Base-by-base conservation (phyloP, 2,888 invertebrate species). In the Drosophila yooni region DNA sequence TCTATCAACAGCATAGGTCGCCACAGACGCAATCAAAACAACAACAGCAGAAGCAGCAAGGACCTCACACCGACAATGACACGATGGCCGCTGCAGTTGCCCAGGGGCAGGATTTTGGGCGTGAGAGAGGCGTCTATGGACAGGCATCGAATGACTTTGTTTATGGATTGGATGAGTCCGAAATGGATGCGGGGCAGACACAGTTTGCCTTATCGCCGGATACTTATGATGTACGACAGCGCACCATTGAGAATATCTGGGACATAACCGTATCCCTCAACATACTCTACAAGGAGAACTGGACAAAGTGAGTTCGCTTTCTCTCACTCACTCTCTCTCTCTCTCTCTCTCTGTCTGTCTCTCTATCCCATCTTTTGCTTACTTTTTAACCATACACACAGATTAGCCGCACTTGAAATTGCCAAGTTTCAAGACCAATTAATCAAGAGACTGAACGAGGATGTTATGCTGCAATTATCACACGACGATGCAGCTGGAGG, bases 201-300 rank as follows among this genome's bases (percentile, higher is more conserved):
- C 91, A 91, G 77, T 89, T 88, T 75, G 90, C 92, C 67, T 84
- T 93, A 80, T 91, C 92, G 74, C 91, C 92, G 81, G 93, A 93
- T 83, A 93, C 93, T 61, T 91, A 95, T 80, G 95, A 95, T 81
- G 95, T 95, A 33, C 94, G 96, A 53, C 94, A 95, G 53, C 94
- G 94, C 89, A 96, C 97, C 18, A 97, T 97, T 56, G 97, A 97
- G 93, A 97, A 96, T 93, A 97, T 98, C 91, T 98, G 98, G 98
- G 96, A 97, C 92, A 96, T 98, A 76, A 98, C 98, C 4, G 96
- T 96, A 79, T 96, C 96, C 72, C 94, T 98, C 82, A 98, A 98
- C 94, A 97, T 98, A 91, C 94, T 98, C 79, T 97, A 97, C 92
- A 95, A 96, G 92, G 96, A 97, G 91, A 98, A 98, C 94, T 98